A percentile compares a stretch with the other conserved stretches of the same genome.
Conservation (phyloP, 1,140 invertebrate genomes). For the Apolygus lucorum region DNA sequence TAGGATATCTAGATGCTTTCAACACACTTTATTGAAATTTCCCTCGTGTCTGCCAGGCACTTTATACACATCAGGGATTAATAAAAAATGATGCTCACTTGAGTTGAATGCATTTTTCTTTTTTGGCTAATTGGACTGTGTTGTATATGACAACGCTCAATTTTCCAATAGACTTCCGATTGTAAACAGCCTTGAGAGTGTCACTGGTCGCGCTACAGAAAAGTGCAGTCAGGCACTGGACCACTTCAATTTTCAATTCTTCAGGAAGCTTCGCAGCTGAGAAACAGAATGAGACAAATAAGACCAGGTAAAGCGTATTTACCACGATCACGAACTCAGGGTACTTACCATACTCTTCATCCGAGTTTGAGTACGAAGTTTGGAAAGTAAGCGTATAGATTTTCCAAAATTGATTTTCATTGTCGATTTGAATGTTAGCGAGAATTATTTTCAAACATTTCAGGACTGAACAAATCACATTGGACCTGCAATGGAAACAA, state of each 20-base stretch:
- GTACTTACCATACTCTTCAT: slow-evolving; percentile 3
- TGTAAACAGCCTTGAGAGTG: slow-evolving; percentile 39
- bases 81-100: too few relatives aligned
- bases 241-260: slow-evolving; percentile 49
- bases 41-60: too few relatives aligned
- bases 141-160: slow-evolving; percentile 50
- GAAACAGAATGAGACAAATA: slow-evolving; percentile 29
- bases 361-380: background rate
- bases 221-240: slow-evolving; percentile 45
- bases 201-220: slow-evolving; percentile 40
- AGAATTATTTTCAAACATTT: background rate
- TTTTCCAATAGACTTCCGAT: slow-evolving; percentile 43
- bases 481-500: background rate
- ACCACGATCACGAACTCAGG: background rate
- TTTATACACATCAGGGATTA: too few relatives aligned
- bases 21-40: too few relatives aligned
- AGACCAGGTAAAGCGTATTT: background rate
- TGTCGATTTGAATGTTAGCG: background rate
- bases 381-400: background rate
- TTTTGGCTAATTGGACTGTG: slow-evolving; percentile 48
- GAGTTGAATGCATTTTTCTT: slow-evolving; percentile 46
- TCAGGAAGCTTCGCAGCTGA: slow-evolving; percentile 43
- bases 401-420: slow-evolving; percentile 8
- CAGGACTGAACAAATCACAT: background rate
- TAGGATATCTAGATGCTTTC: too few relatives aligned